Evolutionary conservation across 2,797 vertebrate genomes (phyloP), one percentile per base, ranked within the genome.

Genomic region (Poeciliopsis paucimaculata): DNA sequence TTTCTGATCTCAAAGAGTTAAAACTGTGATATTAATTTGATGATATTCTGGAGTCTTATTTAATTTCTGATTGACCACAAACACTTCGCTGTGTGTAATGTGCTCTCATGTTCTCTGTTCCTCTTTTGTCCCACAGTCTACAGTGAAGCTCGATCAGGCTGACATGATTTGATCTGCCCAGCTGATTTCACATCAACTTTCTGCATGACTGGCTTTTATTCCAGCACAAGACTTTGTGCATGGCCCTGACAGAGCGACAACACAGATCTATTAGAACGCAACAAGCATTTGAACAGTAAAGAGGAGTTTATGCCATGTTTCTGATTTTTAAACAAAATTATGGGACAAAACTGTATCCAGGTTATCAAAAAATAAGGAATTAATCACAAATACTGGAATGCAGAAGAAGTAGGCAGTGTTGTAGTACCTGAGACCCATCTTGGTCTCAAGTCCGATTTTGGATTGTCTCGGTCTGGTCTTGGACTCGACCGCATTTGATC

Each of bases 181-280:
- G 10, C n/a, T 82, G 78, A 91, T 87, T 81, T 84, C 75, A 85
- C 80, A 92, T 90, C 88, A 87, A 66, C 84, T 90, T 92, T 91
- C 83, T 89, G 87, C 91, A 83, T n/a, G 60, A 84, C 79, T 84
- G 80, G 85, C 87, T 66, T 79, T 90, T 76, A 77, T 82, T 68
- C 13, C 2, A 75, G 47, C 47, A 68, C 72, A 77, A 45, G 57
- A 80, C 49, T 80, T 31, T 36, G 53, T 79, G 39, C 39, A 45
- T 7, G 62, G 77, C 72, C 81, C 77, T 10, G 74, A 87, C 55
- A 75, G 46, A 8, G 72, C 45, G 11, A 72, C 72, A 73, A 62
- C 53, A 83, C 36, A 43, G 75, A 79, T 77, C 39, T 26, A 72
- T 82, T 39, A 66, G 75, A 82, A 55, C 13, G 64, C 71, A 36